Evolutionary conservation across 2,888 invertebrate genomes (phyloP).

Genomic region (Xestia rhomboidea): DNA sequence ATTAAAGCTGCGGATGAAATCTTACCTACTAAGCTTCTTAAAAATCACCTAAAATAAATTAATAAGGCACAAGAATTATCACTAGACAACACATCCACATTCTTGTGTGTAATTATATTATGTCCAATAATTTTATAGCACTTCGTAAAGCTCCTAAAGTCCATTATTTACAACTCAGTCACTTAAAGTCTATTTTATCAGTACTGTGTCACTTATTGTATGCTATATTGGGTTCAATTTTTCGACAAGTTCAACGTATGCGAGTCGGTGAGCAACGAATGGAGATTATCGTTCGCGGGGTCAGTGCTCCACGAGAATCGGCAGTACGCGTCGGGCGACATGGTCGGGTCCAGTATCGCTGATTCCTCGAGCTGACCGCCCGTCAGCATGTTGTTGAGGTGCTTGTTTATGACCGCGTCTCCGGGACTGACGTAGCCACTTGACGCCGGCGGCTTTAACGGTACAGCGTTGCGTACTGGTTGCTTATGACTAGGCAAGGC

Average conservation of each 20-base stretch:
- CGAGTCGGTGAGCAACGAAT: slow-evolving; percentile 84
- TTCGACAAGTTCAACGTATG: slow-evolving; percentile 80
- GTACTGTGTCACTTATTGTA: slow-evolving; percentile 75
- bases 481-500: slow-evolving; percentile 85
- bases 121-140: slow-evolving; percentile 83
- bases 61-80: slow-evolving; percentile 90
- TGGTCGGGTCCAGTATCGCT: slow-evolving; percentile 85
- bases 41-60: slow-evolving; percentile 89
- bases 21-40: slow-evolving; percentile 88
- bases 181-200: slow-evolving; percentile 80
- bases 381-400: slow-evolving; percentile 84
- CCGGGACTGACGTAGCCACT: slow-evolving; percentile 86
- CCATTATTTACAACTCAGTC: slow-evolving; percentile 84
- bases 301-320: slow-evolving; percentile 89
- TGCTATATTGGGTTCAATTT: slow-evolving; percentile 78
- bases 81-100: slow-evolving; percentile 87
- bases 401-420: slow-evolving; percentile 86
- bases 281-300: slow-evolving; percentile 86
- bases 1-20: slow-evolving; percentile 57
- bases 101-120: slow-evolving; percentile 82
- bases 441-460: slow-evolving; percentile 79
- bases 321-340: slow-evolving; percentile 89
- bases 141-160: slow-evolving; percentile 82
- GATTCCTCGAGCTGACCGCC: slow-evolving; percentile 84
- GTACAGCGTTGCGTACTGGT: slow-evolving; percentile 77